These are phyloP conservation scores for Rhorus exstirpatorius DNA, from an alignment of 2,888 invertebrate species.

Conservation along the genomic window DNA sequence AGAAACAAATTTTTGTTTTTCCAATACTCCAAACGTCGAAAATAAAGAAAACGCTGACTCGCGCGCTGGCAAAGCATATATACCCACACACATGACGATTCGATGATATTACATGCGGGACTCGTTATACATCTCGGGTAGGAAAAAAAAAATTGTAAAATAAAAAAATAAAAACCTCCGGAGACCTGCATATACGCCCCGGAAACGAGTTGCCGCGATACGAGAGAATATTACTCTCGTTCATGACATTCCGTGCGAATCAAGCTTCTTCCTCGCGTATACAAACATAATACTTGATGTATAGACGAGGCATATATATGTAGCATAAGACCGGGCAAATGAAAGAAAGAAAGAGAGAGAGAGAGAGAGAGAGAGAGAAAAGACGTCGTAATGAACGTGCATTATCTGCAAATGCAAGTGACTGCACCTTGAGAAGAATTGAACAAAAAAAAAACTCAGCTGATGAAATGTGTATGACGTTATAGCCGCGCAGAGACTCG, in stretches of 20 bases:
- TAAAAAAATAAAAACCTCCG: constrained; percentile 50
- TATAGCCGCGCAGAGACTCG: too few species aligned
- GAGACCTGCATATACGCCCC: constrained; percentile 61
- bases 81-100: neutral
- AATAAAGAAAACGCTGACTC: constrained; percentile 26
- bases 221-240: constrained; percentile 65
- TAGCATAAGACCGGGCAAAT: constrained; percentile 34
- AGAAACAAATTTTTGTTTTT: too few species aligned
- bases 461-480: neutral
- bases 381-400: constrained; percentile 66
- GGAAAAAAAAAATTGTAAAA: constrained; percentile 17
- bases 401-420: constrained; percentile 61
- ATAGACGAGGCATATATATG: neutral
- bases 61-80: too few species aligned
- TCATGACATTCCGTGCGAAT: constrained; percentile 72
- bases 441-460: neutral
- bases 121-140: constrained; percentile 42
- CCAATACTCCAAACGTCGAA: neutral
- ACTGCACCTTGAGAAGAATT: constrained; percentile 14
- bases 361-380: constrained; percentile 15
- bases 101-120: constrained; percentile 31
- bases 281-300: constrained; percentile 8
- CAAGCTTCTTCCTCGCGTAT: constrained; percentile 53
- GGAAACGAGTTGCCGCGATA: constrained; percentile 60
- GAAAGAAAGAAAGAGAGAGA: constrained; percentile 19